Evolutionary conservation across 2,797 vertebrate genomes (phyloP).

Genomic region (Mormyrus hasselquistii): DNA sequence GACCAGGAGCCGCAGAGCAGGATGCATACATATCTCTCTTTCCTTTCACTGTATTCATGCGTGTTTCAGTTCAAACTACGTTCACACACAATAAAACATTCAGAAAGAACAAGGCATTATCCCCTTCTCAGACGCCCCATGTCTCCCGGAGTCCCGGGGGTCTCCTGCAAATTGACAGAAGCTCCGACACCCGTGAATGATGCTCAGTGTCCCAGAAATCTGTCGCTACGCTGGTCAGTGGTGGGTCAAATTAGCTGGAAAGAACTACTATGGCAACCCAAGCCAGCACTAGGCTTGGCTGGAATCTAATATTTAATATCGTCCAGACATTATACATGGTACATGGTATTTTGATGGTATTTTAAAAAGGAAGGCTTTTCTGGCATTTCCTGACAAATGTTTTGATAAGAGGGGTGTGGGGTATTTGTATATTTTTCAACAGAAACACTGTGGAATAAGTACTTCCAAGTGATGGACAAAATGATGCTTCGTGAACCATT

Average conservation of each 20-base stretch:
- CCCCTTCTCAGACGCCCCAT: not conserved
- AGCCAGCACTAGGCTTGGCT: not conserved
- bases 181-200: not conserved
- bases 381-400: not conserved
- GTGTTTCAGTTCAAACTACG: not conserved
- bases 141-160: not conserved
- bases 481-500: not conserved
- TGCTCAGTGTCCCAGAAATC: not conserved
- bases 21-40: not conserved
- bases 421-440: not conserved
- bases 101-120: not conserved
- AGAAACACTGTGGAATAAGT: not conserved
- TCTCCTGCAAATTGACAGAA: not conserved
- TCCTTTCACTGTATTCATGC: not conserved
- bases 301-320: not conserved
- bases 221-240: not conserved
- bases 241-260: not conserved
- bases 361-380: not conserved
- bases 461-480: not conserved
- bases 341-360: not conserved
- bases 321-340: not conserved
- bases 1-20: not conserved
- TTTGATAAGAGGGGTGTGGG: not conserved
- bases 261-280: not conserved
- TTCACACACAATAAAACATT: not conserved